Conservation (phyloP, 1,140 invertebrate genomes). For the Papilio polytes region DNA sequence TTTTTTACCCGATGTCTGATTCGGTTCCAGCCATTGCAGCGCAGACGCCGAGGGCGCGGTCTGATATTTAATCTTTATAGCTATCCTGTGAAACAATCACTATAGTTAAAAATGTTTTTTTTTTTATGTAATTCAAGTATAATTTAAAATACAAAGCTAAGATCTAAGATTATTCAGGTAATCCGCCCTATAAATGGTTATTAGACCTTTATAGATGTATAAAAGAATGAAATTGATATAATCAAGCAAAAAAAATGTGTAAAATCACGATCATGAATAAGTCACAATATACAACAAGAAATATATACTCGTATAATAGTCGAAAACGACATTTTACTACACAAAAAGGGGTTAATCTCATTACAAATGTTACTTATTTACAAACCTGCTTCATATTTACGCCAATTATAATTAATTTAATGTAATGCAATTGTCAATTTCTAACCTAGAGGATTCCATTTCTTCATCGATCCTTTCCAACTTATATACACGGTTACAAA, state of each 20-base stretch:
- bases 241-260: constrained; percentile 20
- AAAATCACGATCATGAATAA: background rate
- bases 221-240: constrained; percentile 23
- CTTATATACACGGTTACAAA: constrained; percentile 4
- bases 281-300: background rate
- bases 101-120: background rate
- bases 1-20: constrained; percentile 94
- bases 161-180: background rate
- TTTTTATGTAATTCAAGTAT: background rate
- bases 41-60: constrained; percentile 91
- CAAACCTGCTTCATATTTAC: too few relatives aligned
- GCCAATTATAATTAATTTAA: too few relatives aligned
- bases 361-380: too few relatives aligned
- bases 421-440: constrained; percentile 10
- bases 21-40: constrained; percentile 94
- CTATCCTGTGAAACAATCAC: constrained; percentile 80
- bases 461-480: constrained; percentile 20
- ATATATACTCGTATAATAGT: background rate
- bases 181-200: background rate
- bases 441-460: constrained; percentile 26
- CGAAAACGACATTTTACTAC: background rate
- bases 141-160: background rate
- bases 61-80: constrained; percentile 89
- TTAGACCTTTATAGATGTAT: background rate
- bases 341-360: too few relatives aligned